Conservation (phyloP, 2,888 invertebrate species). For the Conomelus anceps region DNA sequence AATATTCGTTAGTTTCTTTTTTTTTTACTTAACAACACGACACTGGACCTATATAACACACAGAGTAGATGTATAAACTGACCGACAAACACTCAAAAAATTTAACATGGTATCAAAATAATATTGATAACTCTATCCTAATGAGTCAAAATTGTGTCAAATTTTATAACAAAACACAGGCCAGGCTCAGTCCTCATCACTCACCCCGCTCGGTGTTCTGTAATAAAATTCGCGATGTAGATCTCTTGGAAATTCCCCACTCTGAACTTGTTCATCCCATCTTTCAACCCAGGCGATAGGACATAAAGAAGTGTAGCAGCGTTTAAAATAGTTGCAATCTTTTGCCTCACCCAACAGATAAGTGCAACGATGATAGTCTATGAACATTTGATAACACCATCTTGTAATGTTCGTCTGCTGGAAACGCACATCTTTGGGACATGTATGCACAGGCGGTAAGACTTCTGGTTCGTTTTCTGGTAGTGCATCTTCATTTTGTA, state of each 20-base stretch:
- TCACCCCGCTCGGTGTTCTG: background rate
- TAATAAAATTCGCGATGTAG: constrained; percentile 22
- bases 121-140: too few relatives aligned
- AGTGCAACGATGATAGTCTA: constrained; percentile 27
- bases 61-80: too few relatives aligned
- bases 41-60: too few relatives aligned
- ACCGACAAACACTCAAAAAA: too few relatives aligned
- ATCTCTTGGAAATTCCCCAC: constrained; percentile 61
- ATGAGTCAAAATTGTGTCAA: too few relatives aligned
- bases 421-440: constrained; percentile 29
- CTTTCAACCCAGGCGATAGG: constrained; percentile 81
- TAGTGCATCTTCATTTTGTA: background rate
- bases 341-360: constrained; percentile 38
- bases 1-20: too few relatives aligned
- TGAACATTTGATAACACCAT: constrained; percentile 31
- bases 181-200: background rate
- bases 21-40: too few relatives aligned
- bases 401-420: constrained; percentile 30
- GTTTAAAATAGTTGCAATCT: constrained; percentile 85
- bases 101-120: too few relatives aligned
- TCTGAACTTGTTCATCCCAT: constrained; percentile 74
- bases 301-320: constrained; percentile 73
- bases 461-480: background rate
- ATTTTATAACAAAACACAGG: background rate
- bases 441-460: constrained; percentile 1